A percentile compares a stretch with the other conserved stretches of the same genome.
Conservation (phyloP, 2,113 vertebrate genomes). For the Grus americana region DNA sequence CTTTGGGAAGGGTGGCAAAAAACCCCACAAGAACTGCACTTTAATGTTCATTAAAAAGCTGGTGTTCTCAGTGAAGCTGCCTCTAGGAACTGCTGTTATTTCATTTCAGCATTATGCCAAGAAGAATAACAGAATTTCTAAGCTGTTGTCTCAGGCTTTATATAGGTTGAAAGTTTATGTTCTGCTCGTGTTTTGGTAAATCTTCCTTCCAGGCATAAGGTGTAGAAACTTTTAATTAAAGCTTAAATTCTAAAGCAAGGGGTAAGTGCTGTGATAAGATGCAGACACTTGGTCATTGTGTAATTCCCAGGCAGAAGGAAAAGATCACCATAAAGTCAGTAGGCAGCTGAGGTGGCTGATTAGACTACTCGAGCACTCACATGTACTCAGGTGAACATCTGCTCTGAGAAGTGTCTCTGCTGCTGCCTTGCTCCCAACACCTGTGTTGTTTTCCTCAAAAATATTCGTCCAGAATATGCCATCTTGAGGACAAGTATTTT, state of each 20-base stretch:
- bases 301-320: background rate
- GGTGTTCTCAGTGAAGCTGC: background rate
- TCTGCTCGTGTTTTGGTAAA: constrained; percentile 6
- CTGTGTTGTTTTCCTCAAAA: background rate
- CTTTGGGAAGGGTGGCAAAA: background rate
- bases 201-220: constrained; percentile 22
- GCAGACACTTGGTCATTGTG: background rate
- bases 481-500: background rate
- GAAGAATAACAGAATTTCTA: background rate
- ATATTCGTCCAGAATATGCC: background rate
- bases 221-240: constrained; percentile 39
- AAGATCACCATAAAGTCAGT: background rate
- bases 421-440: background rate
- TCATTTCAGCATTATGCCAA: background rate
- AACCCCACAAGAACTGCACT: background rate
- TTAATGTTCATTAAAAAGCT: background rate
- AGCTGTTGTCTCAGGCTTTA: background rate
- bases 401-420: background rate
- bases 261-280: background rate
- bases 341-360: background rate
- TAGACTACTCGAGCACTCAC: background rate
- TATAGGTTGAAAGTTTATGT: background rate
- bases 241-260: constrained; percentile 5
- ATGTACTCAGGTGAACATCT: background rate
- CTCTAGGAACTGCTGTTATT: background rate